These are phyloP conservation scores for Hassar affinis DNA, from an alignment of 2,113 vertebrate genomes.

Conservation along the genomic window DNA sequence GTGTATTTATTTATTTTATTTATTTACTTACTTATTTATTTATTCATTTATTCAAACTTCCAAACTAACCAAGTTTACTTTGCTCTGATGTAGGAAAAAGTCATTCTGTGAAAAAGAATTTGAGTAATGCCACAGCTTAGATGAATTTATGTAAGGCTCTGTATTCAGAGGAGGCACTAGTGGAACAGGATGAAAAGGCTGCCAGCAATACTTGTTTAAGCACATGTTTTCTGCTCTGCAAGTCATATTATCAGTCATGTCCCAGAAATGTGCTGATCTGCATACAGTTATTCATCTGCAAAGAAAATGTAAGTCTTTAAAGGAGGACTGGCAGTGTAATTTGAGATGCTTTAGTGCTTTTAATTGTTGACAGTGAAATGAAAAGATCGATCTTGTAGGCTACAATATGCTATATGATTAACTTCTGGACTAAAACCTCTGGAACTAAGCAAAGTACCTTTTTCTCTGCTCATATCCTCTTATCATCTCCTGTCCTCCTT, in stretches of 20 bases:
- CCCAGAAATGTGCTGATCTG: slow-evolving; percentile 24
- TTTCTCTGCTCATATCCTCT: background rate
- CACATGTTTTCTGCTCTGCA: background rate
- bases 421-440: background rate
- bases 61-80: background rate
- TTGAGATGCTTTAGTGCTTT: slow-evolving; percentile 41
- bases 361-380: slow-evolving; percentile 31
- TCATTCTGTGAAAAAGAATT: background rate
- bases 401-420: slow-evolving; percentile 24
- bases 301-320: slow-evolving; percentile 39
- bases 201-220: slow-evolving; percentile 1
- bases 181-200: background rate
- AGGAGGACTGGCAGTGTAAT: slow-evolving; percentile 25
- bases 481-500: background rate
- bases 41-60: background rate
- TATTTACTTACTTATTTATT: background rate
- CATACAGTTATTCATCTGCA: slow-evolving; percentile 40
- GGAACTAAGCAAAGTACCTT: background rate
- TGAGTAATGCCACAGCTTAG: background rate
- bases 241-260: slow-evolving; percentile 44
- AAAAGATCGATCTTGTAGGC: slow-evolving; percentile 13
- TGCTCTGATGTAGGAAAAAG: background rate
- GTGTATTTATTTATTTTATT: background rate
- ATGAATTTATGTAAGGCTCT: slow-evolving; percentile 5
- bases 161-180: background rate